Evolutionary conservation across 1,140 invertebrate genomes (phyloP), one percentile per base, ranked within the genome.

Genomic region (Plodia interpunctella): DNA sequence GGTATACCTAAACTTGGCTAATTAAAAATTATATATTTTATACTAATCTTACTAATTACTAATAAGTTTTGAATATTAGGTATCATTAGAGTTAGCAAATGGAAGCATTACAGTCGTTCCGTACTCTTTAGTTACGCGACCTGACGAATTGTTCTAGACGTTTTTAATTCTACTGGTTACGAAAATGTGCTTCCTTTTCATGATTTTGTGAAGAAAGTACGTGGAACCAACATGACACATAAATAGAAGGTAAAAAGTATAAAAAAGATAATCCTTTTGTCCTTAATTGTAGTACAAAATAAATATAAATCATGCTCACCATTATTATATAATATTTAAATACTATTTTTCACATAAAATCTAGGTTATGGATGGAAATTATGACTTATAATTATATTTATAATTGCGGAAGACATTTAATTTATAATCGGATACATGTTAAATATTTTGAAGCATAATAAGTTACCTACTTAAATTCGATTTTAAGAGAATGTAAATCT

Each of bases 141-240:
- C n/a, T 44, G 38, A 44, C n/a, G 13, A n/a, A 44, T 44, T 44
- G 13, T 44, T 44, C 38, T 44, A 44, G 38, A 44, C 15, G 38
- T 5, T 44, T 10, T 44, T 44, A 44, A 44, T 44, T n/a, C 38
- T 15, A 44, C 38, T n/a, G 2, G 38, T 15, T 2, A 17, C n/a
- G 10, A 10, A 38, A 44, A 44, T 44, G 13, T 3, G 2, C 10
- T 44, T 44, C 38, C 38, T 44, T 15, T 15, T 44, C 2, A 15
- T 44, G 38, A 2, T 6, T n/a, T 15, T 15, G 0, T 44, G 13
- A 44, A 15, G 38, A 15, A 44, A 8, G 11, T 13, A 38, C 8
- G 11, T 13, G 11, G 11, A 5, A 38, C 2, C 35, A 13, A 38
- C 35, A 38, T 8, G 2, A 38, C 5, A 38, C 28, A 28, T 28